phyloP scores from a whole-genome alignment of 2,113 vertebrate genomes.

The Agelaius tricolor region DNA sequence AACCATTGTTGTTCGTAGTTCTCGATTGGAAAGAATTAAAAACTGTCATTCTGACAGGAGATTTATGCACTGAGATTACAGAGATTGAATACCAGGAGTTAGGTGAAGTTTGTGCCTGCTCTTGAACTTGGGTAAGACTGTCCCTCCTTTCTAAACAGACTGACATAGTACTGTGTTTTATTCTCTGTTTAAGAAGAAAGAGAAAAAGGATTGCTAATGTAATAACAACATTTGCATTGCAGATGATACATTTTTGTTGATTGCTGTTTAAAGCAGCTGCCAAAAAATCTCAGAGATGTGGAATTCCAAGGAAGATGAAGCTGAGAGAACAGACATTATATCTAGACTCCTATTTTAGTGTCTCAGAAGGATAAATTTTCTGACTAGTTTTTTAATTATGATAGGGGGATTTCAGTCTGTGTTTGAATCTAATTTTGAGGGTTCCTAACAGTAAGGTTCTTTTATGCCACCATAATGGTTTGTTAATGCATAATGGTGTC shows the following conservation, averaged over 20 bases:
- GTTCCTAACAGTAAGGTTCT: background rate
- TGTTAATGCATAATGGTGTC: background rate
- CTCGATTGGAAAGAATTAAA: background rate
- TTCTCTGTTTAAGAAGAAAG: background rate
- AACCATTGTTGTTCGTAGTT: background rate
- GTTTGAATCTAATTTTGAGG: background rate
- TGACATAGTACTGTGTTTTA: background rate
- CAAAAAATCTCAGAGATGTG: background rate
- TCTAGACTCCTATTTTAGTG: background rate
- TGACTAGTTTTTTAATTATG: background rate
- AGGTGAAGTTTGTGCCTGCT: background rate
- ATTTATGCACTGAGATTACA: background rate
- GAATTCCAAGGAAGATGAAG: background rate
- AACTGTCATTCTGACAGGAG: background rate
- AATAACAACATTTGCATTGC: background rate
- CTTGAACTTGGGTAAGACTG: background rate
- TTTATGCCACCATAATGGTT: background rate
- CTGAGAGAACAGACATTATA: background rate
- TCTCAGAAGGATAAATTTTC: background rate
- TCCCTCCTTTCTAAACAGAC: background rate
- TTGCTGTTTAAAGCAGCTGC: slow-evolving; percentile 1
- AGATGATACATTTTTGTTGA: background rate
- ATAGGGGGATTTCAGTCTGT: background rate
- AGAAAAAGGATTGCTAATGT: background rate
- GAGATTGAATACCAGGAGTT: background rate